These are phyloP conservation scores for Pseudopleuronectes americanus DNA, from an alignment of 2,797 vertebrate genomes.

Conservation along the genomic window DNA sequence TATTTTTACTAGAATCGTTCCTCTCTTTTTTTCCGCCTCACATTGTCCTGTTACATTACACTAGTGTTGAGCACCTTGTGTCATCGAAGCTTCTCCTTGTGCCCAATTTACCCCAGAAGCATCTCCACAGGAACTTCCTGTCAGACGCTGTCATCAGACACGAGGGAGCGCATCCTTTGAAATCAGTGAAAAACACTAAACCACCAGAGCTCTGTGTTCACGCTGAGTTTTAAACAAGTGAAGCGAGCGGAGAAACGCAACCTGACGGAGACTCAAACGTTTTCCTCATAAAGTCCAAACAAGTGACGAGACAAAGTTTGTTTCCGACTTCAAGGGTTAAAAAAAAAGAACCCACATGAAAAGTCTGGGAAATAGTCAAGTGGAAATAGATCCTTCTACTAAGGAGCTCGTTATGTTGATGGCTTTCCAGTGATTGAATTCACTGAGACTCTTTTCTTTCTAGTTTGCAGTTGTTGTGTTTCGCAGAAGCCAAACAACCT, in stretches of 20 bases:
- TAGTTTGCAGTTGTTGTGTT: conserved; percentile 15
- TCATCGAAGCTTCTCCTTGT: conserved; percentile 29
- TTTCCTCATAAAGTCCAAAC: conserved; percentile 2
- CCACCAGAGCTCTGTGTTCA: conserved; percentile 24
- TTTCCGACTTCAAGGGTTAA: background rate
- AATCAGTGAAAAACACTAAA: conserved; percentile 21
- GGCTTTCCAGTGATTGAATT: background rate
- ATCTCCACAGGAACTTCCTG: conserved; percentile 26
- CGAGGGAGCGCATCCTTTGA: background rate
- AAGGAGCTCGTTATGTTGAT: background rate
- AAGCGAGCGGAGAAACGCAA: background rate
- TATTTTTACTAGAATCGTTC: conserved; percentile 9
- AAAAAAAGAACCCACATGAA: background rate
- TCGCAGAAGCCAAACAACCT: conserved; percentile 3
- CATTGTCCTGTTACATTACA: conserved; percentile 10
- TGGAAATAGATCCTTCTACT: background rate
- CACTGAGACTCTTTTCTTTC: background rate
- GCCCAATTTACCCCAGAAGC: conserved; percentile 28
- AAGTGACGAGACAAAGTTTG: background rate
- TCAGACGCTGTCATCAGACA: conserved; percentile 20
- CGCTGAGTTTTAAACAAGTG: background rate
- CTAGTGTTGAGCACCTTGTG: background rate
- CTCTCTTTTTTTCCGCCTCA: background rate
- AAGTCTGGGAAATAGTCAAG: too few species aligned
- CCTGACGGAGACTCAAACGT: conserved; percentile 1